Base-by-base conservation (phyloP, 2,888 invertebrate species). In the Hermaeophaga mercurialis region DNA sequence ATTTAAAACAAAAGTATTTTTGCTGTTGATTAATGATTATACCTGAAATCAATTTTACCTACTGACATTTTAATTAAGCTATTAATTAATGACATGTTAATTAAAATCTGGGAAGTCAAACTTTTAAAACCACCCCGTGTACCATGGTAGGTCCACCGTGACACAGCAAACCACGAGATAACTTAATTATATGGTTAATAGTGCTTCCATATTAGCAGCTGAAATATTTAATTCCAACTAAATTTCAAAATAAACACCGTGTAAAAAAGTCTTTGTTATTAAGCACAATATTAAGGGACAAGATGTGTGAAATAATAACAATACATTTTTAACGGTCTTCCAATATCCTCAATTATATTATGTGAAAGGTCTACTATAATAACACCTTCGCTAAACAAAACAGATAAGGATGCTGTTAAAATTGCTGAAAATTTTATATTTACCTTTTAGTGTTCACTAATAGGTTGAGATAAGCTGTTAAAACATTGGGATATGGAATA, bases 391-490 rank as follows among this genome's bases (percentile, higher is more conserved):
- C 34, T 28, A 43, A 52, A 52, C n/a, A n/a, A n/a, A n/a, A n/a
- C 52, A 52, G 52, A 52, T 52, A 52, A 50, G 41, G 11, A 33
- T 15, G 15, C 24, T 26, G 48, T 38, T 47, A 39, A 44, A 31
- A 48, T 44, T 54, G 54, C 54, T 54, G 58, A 50, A 44, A 15
- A 41, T 36, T 54, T 54, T 49, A n/a, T 58, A 43, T 52, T 52
- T 52, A 36, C 52, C 47, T 44, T 52, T 52, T 34, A 43, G 34
- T 52, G 34, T 33, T 34, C 52, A 50, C 54, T 50, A 54, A 60
- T 57, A 60, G 57, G 57, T 48, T 5, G 38, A 54, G 58, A 58
- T 61, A 58, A 56, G 56, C 43, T 54, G 48, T 54, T 33, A 58
- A 58, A 53, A 58, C 54, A 61, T 61, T 52, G 39, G 48, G 54